phyloP scores from a whole-genome alignment of 2,888 invertebrate species.

The Spisula solida region DNA sequence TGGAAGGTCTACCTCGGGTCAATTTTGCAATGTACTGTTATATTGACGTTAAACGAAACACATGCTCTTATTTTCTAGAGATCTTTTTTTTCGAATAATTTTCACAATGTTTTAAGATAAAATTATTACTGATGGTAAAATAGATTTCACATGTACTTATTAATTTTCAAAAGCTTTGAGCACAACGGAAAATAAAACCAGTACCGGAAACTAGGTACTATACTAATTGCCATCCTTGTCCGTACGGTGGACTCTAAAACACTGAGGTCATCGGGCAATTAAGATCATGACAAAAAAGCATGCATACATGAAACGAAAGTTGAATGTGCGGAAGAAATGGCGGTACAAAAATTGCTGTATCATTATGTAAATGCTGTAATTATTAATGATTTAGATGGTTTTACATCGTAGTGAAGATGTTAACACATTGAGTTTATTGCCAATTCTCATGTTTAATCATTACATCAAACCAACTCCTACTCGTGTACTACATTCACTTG shows the following conservation, averaged over 20 bases:
- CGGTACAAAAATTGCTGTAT: background rate
- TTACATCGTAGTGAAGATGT: background rate
- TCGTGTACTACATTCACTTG: background rate
- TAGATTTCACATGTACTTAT: too few species aligned
- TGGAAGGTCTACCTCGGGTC: too few species aligned
- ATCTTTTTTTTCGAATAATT: too few species aligned
- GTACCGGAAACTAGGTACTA: background rate
- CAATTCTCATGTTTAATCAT: background rate
- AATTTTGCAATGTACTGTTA: too few species aligned
- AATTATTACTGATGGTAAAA: too few species aligned
- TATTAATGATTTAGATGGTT: background rate
- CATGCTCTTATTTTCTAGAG: too few species aligned
- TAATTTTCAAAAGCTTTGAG: too few species aligned
- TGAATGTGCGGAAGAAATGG: conserved; percentile 8
- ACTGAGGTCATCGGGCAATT: background rate
- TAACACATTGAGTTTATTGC: background rate
- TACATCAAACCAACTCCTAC: background rate
- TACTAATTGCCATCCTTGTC: background rate
- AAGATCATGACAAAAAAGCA: background rate
- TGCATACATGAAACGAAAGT: background rate
- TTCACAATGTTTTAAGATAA: too few species aligned
- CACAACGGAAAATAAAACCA: too few species aligned
- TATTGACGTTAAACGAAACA: too few species aligned
- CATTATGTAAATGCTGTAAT: background rate
- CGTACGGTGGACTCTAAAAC: background rate